Conservation (phyloP, 92 coral and sea anemone species). For the Micromussa lordhowensis region DNA sequence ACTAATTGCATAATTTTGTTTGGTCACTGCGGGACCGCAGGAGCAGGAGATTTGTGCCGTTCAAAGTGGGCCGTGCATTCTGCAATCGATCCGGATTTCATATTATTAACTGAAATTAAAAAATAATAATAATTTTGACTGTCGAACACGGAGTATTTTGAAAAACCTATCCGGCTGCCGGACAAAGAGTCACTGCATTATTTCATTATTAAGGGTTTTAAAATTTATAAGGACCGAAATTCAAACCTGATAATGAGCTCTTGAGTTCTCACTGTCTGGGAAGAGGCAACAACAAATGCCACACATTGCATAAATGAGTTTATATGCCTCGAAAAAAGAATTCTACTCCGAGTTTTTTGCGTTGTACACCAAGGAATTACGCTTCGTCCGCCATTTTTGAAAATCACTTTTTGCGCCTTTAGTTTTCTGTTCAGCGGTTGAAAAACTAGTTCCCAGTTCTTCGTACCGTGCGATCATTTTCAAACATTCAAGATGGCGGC, state of each 20-base stretch:
- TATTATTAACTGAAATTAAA: no score
- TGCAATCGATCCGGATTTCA: no score
- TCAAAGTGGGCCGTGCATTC: no score
- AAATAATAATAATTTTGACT: no score
- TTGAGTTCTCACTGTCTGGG: constrained; percentile 36
- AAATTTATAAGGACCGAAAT: background rate
- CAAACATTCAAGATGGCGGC: constrained; percentile 83
- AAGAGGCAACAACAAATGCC: constrained; percentile 78
- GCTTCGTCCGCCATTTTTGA: constrained; percentile 63
- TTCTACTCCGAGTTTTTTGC: background rate
- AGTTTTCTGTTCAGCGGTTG: constrained; percentile 2
- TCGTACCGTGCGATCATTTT: background rate
- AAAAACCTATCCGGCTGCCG: no score
- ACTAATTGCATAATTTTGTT: no score
- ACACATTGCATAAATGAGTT: constrained; percentile 53
- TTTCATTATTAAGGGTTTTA: no score
- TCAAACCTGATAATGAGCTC: constrained; percentile 19
- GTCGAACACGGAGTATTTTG: no score
- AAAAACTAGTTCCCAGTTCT: constrained; percentile 24
- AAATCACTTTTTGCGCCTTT: constrained; percentile 9
- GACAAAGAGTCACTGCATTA: no score
- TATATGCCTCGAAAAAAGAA: background rate
- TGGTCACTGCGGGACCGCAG: no score
- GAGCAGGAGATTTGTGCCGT: no score
- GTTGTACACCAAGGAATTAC: background rate